Evolutionary conservation across 2,113 vertebrate genomes (phyloP).

Genomic region (Morone chrysops): DNA sequence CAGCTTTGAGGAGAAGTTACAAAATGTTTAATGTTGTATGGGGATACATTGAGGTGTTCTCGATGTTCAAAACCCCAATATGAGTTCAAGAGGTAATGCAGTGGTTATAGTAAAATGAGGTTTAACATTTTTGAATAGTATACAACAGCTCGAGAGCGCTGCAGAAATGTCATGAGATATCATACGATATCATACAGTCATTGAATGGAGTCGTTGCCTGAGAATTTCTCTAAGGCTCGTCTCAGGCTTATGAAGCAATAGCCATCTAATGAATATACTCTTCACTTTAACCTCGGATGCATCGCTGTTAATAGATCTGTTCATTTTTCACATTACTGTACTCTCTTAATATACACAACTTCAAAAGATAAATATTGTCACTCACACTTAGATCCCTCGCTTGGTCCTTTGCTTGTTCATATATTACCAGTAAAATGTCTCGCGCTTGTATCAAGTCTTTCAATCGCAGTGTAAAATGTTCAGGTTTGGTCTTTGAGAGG

Average conservation of each 20-base stretch:
- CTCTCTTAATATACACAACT: conserved; percentile 61
- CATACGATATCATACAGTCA: conserved; percentile 9
- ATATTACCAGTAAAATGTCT: conserved; percentile 62
- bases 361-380: conserved; percentile 70
- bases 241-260: conserved; percentile 23
- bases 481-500: conserved; percentile 79
- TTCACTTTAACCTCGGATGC: conserved; percentile 49
- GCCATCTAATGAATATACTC: conserved; percentile 35
- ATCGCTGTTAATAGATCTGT: conserved; percentile 29
- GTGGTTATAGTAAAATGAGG: conserved; percentile 49
- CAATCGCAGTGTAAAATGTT: conserved; percentile 75
- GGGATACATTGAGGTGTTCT: conserved; percentile 1
- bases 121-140: conserved; percentile 40
- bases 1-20: conserved; percentile 5
- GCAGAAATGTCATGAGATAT: conserved; percentile 29
- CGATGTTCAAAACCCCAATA: conserved; percentile 1
- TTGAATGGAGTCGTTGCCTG: neutral
- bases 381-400: conserved; percentile 60
- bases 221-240: conserved; percentile 43
- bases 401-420: conserved; percentile 80
- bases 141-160: conserved; percentile 22
- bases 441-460: conserved; percentile 39
- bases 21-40: conserved; percentile 1
- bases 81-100: conserved; percentile 48
- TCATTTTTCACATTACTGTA: conserved; percentile 68